Evolutionary conservation across 1,140 invertebrate genomes (phyloP).

Genomic region (Drosophila takahashii): DNA sequence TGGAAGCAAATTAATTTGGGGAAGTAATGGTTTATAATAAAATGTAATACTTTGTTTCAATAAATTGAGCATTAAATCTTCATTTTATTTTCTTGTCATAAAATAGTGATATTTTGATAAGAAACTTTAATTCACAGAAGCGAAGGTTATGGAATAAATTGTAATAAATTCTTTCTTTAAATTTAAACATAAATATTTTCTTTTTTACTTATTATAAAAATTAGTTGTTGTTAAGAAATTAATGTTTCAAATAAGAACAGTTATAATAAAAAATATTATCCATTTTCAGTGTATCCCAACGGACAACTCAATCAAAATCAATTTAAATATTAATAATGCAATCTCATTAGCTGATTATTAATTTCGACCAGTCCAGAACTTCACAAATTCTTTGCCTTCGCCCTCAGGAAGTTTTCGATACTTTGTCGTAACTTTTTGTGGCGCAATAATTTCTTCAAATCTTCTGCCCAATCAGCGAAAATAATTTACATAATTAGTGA

Average conservation of each 20-base stretch:
- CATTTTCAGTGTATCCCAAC: not conserved
- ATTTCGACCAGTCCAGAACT: conserved; percentile 1
- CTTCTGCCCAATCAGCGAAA: conserved; percentile 26
- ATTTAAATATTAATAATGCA: conserved; percentile 26
- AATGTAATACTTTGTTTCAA: no score
- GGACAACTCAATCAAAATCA: conserved; percentile 11
- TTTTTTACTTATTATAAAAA: no score
- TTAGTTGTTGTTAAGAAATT: no score
- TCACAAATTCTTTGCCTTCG: not conserved
- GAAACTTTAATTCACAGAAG: no score
- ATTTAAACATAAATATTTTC: no score
- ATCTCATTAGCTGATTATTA: conserved; percentile 31
- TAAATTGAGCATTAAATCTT: no score
- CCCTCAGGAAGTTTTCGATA: not conserved
- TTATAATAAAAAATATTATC: not conserved
- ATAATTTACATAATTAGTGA: conserved; percentile 61
- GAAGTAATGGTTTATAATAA: no score
- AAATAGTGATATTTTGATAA: no score
- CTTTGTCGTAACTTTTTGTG: conserved; percentile 27
- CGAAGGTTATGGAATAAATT: no score
- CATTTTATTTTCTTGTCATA: no score
- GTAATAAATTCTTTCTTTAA: no score
- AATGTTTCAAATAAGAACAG: not conserved
- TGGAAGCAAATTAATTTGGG: not conserved
- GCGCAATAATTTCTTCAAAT: conserved; percentile 31